Percentiles rank a stretch among this genome's conserved stretches.
These are phyloP conservation scores for Takifugu rubripes DNA, from an alignment of 2,797 vertebrate genomes.

Conservation along the genomic window DNA sequence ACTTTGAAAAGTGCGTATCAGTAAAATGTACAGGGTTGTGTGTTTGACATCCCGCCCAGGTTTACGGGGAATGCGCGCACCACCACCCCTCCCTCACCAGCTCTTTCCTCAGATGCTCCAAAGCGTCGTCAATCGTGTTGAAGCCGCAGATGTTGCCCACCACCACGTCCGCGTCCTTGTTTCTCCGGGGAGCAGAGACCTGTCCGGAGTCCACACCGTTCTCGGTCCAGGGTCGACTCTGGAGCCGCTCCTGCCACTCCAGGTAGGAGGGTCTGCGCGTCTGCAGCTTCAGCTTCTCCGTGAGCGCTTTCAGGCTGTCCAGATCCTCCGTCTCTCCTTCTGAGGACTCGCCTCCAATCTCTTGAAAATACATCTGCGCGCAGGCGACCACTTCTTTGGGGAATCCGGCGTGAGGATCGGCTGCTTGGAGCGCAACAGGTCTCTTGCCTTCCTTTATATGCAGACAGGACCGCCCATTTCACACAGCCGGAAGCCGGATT, in stretches of 20 bases:
- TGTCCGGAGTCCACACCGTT: slow-evolving; percentile 15
- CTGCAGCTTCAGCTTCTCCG: slow-evolving; percentile 89
- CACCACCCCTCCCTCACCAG: slow-evolving; percentile 77
- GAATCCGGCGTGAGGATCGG: background rate
- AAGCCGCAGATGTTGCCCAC: slow-evolving; percentile 82
- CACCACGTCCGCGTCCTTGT: slow-evolving; percentile 32
- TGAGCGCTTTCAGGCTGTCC: slow-evolving; percentile 86
- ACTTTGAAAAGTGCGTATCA: background rate
- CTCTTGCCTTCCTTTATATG: slow-evolving; percentile 61
- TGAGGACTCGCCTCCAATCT: slow-evolving; percentile 72
- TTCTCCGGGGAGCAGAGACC: slow-evolving; percentile 28
- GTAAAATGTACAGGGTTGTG: background rate
- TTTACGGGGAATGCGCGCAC: too few species aligned
- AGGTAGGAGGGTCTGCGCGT: slow-evolving; percentile 90
- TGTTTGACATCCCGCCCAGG: background rate
- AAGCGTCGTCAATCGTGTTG: slow-evolving; percentile 79
- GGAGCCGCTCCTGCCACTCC: slow-evolving; percentile 87
- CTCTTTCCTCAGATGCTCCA: slow-evolving; percentile 88
- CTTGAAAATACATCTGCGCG: slow-evolving; percentile 75
- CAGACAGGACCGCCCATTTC: slow-evolving; percentile 67
- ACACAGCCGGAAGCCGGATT: slow-evolving; percentile 17
- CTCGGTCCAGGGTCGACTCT: slow-evolving; percentile 79
- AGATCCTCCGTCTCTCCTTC: slow-evolving; percentile 77
- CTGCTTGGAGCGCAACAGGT: slow-evolving; percentile 48
- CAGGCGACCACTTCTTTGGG: background rate